A percentile compares a stretch with the other conserved stretches of the same genome.
Conservation (phyloP, 2,113 vertebrate species). For the Heterochromis multidens region DNA sequence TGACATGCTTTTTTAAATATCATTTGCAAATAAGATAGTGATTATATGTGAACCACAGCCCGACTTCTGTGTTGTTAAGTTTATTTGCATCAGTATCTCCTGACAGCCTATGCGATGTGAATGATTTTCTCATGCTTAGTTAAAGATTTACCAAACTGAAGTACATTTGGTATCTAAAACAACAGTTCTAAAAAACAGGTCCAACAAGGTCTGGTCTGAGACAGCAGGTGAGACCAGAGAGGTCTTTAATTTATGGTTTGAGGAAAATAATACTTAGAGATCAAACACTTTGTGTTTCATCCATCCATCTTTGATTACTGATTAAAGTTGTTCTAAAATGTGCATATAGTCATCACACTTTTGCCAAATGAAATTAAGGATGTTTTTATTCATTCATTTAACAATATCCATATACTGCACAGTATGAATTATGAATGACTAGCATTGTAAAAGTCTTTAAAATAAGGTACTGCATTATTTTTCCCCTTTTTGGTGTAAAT, state of each 20-base stretch:
- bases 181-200: not conserved
- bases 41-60: not conserved
- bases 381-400: not conserved
- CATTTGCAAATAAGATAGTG: conserved; percentile 12
- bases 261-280: not conserved
- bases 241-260: not conserved
- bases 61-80: not conserved
- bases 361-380: not conserved
- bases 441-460: not conserved
- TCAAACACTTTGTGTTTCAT: not conserved
- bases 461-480: not conserved
- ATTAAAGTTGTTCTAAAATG: not conserved
- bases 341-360: not conserved
- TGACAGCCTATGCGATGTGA: not conserved
- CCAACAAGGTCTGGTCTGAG: not conserved
- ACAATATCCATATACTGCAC: not conserved
- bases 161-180: not conserved
- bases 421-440: not conserved
- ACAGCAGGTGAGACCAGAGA: not conserved
- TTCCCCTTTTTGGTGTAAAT: not conserved
- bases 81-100: conserved; percentile 24
- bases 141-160: not conserved
- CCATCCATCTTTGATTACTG: not conserved
- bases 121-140: conserved; percentile 1
- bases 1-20: not conserved